Conservation (phyloP, 2,113 vertebrate genomes). For the Carassius carassius region DNA sequence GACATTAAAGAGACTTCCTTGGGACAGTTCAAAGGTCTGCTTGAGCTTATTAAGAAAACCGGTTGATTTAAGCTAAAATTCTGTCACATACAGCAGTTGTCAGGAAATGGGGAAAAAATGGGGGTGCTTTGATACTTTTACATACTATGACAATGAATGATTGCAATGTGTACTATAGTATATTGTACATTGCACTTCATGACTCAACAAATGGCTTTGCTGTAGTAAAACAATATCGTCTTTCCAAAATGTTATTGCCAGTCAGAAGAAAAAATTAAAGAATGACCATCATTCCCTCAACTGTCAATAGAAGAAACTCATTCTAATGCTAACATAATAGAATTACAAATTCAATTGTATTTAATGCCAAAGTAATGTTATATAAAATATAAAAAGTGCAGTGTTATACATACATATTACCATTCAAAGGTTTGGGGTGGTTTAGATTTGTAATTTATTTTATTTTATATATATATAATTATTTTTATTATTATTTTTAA, state of each 20-base stretch:
- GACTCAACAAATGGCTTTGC: not conserved
- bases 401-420: not conserved
- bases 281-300: not conserved
- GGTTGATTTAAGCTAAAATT: not conserved
- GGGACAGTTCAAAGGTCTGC: constrained; percentile 1
- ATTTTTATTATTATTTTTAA: too few species aligned
- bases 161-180: not conserved
- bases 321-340: not conserved
- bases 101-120: not conserved
- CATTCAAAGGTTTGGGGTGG: not conserved
- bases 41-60: constrained; percentile 23
- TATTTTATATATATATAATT: too few species aligned
- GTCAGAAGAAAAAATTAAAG: not conserved
- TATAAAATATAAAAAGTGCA: not conserved
- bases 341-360: too few species aligned
- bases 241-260: not conserved
- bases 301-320: not conserved
- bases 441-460: too few species aligned
- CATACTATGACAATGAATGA: not conserved
- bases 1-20: constrained; percentile 35
- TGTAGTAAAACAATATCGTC: not conserved
- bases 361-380: not conserved
- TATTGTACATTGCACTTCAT: not conserved
- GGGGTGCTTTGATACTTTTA: not conserved
- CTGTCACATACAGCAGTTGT: not conserved